Percentiles rank a stretch among this genome's conserved stretches.
Evolutionary conservation across 2,113 vertebrate species (phyloP).

Genomic region (Condylura cristata): DNA sequence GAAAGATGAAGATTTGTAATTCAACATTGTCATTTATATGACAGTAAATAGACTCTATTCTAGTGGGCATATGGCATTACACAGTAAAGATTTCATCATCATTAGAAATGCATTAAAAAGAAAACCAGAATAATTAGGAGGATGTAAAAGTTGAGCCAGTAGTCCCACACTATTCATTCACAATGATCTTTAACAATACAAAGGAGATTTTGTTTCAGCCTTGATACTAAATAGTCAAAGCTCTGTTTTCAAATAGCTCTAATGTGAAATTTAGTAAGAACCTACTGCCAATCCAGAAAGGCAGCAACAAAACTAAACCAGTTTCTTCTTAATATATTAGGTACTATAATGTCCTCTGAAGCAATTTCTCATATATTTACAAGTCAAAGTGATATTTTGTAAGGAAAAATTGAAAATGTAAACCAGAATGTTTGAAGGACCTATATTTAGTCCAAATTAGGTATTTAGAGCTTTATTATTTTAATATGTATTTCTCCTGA

Average conservation of each 20-base stretch:
- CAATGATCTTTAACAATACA: conserved; percentile 18
- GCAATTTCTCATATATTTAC: neutral
- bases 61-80: neutral
- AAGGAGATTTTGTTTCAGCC: neutral
- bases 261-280: conserved; percentile 35
- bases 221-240: neutral
- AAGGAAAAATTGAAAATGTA: neutral
- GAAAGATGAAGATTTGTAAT: neutral
- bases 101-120: neutral
- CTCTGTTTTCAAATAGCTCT: conserved; percentile 53
- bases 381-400: conserved; percentile 28
- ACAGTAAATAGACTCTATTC: neutral
- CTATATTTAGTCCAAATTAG: neutral
- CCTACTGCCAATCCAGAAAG: neutral
- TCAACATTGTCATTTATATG: neutral
- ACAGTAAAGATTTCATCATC: neutral
- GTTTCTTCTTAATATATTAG: neutral
- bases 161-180: neutral
- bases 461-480: conserved; percentile 8
- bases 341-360: neutral
- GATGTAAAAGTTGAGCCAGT: neutral
- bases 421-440: neutral
- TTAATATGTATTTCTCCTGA: neutral
- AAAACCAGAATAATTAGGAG: neutral
- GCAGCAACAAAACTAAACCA: neutral